A percentile compares a stretch with the other conserved stretches of the same genome.
Evolutionary conservation across 37 sponge, comb jelly and placozoan genomes (phyloP).

Genomic region (Halichondria panicea): DNA sequence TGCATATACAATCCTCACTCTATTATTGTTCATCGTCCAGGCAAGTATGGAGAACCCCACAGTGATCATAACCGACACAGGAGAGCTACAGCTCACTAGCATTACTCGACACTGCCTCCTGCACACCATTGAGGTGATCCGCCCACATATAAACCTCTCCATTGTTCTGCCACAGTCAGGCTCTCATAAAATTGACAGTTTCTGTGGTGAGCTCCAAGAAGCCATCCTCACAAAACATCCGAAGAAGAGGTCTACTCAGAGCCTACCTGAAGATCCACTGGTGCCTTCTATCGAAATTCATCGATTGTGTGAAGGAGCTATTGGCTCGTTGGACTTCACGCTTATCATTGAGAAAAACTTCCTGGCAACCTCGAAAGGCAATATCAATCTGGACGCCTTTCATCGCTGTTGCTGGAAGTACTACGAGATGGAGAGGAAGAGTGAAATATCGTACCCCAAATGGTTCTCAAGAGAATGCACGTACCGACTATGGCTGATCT

Average conservation of each 20-base stretch:
- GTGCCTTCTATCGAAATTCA: conserved; percentile 22
- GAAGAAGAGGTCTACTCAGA: background rate
- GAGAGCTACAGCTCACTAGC: background rate
- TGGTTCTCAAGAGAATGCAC: conserved; percentile 35
- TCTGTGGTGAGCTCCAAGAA: conserved; percentile 20
- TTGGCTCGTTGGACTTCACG: conserved; percentile 31
- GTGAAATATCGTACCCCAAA: conserved; percentile 31
- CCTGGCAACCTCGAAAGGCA: background rate
- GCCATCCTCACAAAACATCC: background rate
- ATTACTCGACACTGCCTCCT: background rate
- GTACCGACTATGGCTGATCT: conserved; percentile 52
- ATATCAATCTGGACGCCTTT: conserved; percentile 18
- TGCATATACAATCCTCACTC: too few relatives aligned
- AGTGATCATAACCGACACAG: conserved; percentile 4
- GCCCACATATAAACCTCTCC: background rate
- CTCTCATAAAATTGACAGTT: conserved; percentile 26
- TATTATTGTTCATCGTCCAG: too few relatives aligned
- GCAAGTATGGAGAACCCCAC: too few relatives aligned
- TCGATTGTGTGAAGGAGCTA: conserved; percentile 47
- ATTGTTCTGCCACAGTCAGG: conserved; percentile 37
- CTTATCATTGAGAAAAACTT: conserved; percentile 18
- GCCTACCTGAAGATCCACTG: background rate
- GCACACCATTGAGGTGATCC: background rate
- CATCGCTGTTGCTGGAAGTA: conserved; percentile 44
- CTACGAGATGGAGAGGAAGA: conserved; percentile 23